Conservation (phyloP, 2,797 vertebrate genomes). For the Scleropages formosus region DNA sequence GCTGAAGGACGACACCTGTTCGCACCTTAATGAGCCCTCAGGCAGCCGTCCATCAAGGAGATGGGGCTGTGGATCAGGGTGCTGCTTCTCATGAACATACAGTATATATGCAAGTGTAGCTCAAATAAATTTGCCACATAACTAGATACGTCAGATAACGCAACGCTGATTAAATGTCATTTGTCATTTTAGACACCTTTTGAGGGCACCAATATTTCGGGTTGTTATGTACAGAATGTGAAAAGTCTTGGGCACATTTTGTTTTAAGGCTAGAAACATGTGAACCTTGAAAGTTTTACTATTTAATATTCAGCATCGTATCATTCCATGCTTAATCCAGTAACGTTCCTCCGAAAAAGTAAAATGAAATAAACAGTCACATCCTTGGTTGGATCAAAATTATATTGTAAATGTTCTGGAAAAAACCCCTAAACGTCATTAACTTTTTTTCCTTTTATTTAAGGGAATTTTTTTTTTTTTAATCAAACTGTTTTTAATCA, state of each 20-base stretch:
- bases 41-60: too few relatives aligned
- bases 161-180: too few relatives aligned
- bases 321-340: constrained; percentile 18
- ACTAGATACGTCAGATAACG: too few relatives aligned
- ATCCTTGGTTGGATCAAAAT: constrained; percentile 54
- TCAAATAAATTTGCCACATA: background rate
- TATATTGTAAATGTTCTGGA: constrained; percentile 54
- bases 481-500: constrained; percentile 44
- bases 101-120: too few relatives aligned
- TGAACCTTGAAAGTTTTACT: background rate
- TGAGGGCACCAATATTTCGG: background rate
- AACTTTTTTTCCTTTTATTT: constrained; percentile 25
- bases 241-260: background rate
- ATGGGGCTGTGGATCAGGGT: too few relatives aligned
- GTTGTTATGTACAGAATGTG: constrained; percentile 9
- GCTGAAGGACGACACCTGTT: too few relatives aligned
- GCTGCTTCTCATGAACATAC: too few relatives aligned
- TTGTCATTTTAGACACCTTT: too few relatives aligned
- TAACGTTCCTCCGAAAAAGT: constrained; percentile 39
- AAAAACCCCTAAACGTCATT: constrained; percentile 53
- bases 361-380: constrained; percentile 38
- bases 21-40: too few relatives aligned
- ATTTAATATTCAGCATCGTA: background rate
- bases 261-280: too few relatives aligned
- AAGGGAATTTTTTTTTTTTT: constrained; percentile 33